These are phyloP conservation scores for Coenonympha glycerion DNA, from an alignment of 2,888 invertebrate genomes.

Conservation along the genomic window DNA sequence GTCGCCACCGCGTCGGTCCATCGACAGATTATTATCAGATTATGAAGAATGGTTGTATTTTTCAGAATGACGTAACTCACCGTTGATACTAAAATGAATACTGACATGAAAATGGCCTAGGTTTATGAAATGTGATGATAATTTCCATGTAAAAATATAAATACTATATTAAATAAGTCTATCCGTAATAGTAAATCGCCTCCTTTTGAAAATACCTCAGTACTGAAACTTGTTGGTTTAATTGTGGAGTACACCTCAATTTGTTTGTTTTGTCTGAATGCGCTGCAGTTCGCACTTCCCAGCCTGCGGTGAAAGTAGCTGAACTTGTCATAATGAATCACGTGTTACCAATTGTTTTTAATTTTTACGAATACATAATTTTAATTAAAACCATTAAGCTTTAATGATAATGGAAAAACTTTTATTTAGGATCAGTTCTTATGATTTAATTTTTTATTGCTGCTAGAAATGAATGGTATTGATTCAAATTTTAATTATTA, in stretches of 20 bases:
- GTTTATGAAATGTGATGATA: constrained; percentile 72
- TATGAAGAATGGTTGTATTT: constrained; percentile 71
- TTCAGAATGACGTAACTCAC: constrained; percentile 64
- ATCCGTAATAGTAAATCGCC: constrained; percentile 73
- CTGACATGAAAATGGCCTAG: constrained; percentile 72
- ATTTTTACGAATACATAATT: constrained; percentile 16
- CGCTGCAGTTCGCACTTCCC: too few relatives aligned
- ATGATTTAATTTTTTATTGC: too few relatives aligned
- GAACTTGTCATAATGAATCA: constrained; percentile 8
- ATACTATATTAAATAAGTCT: constrained; percentile 72
- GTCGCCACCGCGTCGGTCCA: constrained; percentile 46
- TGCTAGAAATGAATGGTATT: too few relatives aligned
- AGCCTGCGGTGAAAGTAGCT: constrained; percentile 29
- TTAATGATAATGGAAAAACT: neutral
- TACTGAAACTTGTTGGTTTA: constrained; percentile 61
- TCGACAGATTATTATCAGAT: constrained; percentile 56
- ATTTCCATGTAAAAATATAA: constrained; percentile 76
- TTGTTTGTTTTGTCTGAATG: constrained; percentile 28
- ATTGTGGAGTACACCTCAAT: constrained; percentile 36
- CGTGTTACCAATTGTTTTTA: constrained; percentile 21
- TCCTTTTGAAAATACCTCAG: constrained; percentile 74
- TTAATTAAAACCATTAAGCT: constrained; percentile 8
- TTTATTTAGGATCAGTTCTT: neutral
- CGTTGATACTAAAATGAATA: constrained; percentile 68
- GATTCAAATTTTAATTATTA: too few relatives aligned